These are phyloP conservation scores for Formica aserva DNA, from an alignment of 2,888 invertebrate species.

Conservation along the genomic window DNA sequence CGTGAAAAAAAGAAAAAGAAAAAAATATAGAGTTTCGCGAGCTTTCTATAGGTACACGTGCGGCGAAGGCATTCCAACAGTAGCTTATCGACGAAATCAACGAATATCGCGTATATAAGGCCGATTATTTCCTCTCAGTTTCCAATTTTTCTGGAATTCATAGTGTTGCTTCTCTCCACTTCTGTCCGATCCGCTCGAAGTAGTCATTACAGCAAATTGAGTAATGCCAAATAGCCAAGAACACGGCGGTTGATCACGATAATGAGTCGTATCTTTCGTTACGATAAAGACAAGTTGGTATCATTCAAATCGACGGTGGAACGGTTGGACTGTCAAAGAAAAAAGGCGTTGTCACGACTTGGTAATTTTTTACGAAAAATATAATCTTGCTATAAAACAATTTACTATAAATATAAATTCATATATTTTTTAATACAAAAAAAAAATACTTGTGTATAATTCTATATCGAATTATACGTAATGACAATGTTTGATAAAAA, in stretches of 20 bases:
- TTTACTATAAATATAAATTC: not conserved
- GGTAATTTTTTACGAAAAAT: not conserved
- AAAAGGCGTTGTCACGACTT: not conserved
- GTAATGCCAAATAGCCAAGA: constrained; percentile 42
- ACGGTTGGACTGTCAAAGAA: not conserved
- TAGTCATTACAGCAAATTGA: constrained; percentile 25
- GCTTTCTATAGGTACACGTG: constrained; percentile 35
- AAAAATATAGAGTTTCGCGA: constrained; percentile 42
- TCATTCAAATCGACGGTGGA: constrained; percentile 13
- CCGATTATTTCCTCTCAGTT: constrained; percentile 72
- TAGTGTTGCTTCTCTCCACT: not conserved
- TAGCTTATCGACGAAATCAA: constrained; percentile 74
- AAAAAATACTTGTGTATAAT: not conserved
- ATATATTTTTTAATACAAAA: not conserved
- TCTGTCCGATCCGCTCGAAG: constrained; percentile 18
- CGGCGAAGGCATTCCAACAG: constrained; percentile 61
- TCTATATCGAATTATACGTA: not conserved
- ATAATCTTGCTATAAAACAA: not conserved
- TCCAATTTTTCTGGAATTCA: constrained; percentile 49
- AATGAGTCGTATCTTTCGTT: constrained; percentile 38
- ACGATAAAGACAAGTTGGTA: constrained; percentile 36
- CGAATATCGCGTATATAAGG: constrained; percentile 57
- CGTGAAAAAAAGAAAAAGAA: no score
- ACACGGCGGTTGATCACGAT: constrained; percentile 24
- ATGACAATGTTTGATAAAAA: constrained; percentile 17